Percentiles rank a stretch among this genome's conserved stretches.
These are phyloP conservation scores for Accipiter virgatus DNA, from an alignment of 2,113 vertebrate species.

Conservation along the genomic window DNA sequence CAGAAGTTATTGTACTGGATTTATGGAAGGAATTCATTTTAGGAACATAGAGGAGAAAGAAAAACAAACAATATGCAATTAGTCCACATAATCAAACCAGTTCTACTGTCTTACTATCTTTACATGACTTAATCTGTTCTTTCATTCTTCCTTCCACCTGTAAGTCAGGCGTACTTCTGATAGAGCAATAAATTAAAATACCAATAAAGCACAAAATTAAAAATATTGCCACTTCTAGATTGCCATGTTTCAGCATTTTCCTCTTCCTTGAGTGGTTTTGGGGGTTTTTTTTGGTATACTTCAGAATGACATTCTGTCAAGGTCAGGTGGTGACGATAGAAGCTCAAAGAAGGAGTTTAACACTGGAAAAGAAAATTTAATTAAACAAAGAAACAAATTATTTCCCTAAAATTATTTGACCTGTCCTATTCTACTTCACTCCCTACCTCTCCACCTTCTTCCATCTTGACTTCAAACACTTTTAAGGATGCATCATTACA, in stretches of 20 bases:
- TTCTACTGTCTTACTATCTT: neutral
- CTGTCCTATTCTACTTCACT: neutral
- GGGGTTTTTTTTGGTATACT: neutral
- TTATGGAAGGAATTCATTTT: slow-evolving; percentile 64
- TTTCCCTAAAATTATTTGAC: neutral
- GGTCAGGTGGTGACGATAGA: neutral
- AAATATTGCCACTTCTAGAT: neutral
- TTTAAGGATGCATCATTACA: neutral
- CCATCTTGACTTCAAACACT: neutral
- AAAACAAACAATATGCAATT: neutral
- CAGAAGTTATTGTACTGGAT: slow-evolving; percentile 68
- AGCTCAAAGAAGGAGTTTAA: neutral
- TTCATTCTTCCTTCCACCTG: neutral
- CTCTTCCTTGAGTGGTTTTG: neutral
- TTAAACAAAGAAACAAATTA: neutral
- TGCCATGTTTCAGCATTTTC: neutral
- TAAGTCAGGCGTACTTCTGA: neutral
- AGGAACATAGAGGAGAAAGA: slow-evolving; percentile 32
- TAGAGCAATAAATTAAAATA: neutral
- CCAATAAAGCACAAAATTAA: neutral
- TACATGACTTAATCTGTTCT: neutral
- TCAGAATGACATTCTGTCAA: neutral
- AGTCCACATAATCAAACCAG: neutral
- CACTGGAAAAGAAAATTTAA: neutral
- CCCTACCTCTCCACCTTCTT: neutral